These are phyloP conservation scores for Psilanteris sp. DNA, from an alignment of 1,140 invertebrate genomes.

Conservation along the genomic window DNA sequence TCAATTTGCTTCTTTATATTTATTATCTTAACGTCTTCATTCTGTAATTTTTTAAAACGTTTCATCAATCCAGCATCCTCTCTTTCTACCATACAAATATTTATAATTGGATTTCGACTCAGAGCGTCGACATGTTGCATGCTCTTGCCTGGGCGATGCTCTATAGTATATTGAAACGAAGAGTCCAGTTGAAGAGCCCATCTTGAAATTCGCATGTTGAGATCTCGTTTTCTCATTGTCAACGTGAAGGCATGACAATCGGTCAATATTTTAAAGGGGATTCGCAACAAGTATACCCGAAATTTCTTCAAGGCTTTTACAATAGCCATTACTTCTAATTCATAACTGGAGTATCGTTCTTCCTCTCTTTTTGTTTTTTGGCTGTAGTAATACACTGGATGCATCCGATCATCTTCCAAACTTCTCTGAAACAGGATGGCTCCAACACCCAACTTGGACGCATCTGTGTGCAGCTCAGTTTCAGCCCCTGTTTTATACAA, in stretches of 20 bases:
- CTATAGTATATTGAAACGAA: too few relatives aligned
- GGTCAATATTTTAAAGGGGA: constrained; percentile 68
- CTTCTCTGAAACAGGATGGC: constrained; percentile 1
- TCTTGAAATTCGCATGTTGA: too few relatives aligned
- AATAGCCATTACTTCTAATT: background rate
- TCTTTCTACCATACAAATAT: too few relatives aligned
- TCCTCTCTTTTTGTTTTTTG: background rate
- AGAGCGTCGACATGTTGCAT: too few relatives aligned
- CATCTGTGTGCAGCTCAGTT: constrained; percentile 3
- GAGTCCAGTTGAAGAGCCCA: too few relatives aligned
- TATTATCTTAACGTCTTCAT: too few relatives aligned
- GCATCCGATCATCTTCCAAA: background rate
- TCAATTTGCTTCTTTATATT: too few relatives aligned
- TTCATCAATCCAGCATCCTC: background rate
- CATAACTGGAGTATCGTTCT: constrained; percentile 2
- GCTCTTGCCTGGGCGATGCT: too few relatives aligned
- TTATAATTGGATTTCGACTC: too few relatives aligned
- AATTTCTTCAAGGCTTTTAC: constrained; percentile 42
- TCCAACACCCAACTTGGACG: background rate
- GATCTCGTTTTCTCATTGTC: too few relatives aligned
- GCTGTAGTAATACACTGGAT: constrained; percentile 2
- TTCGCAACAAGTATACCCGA: constrained; percentile 68
- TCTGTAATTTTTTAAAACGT: background rate
- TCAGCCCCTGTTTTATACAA: background rate
- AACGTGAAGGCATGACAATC: too few relatives aligned